A percentile compares a stretch with the other conserved stretches of the same genome.
Conservation (phyloP, 2,113 vertebrate genomes). For the Hystrix brachyura region DNA sequence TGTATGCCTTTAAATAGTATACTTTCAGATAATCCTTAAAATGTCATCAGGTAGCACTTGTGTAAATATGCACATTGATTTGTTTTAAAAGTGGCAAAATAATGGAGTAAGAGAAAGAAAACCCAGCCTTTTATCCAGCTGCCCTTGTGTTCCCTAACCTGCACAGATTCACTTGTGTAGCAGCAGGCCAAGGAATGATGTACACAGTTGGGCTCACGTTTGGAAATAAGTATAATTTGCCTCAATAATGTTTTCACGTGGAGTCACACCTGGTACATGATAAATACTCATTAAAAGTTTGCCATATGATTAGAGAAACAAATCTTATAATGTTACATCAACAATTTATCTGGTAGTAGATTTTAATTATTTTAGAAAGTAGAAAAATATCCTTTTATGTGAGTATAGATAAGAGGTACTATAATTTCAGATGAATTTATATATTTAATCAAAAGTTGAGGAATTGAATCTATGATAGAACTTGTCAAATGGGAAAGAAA, state of each 20-base stretch:
- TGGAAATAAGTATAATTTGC: slow-evolving; percentile 6
- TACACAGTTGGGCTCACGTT: background rate
- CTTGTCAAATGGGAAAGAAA: background rate
- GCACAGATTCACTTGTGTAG: background rate
- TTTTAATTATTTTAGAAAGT: slow-evolving; percentile 50
- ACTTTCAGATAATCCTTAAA: slow-evolving; percentile 20
- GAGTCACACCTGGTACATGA: background rate
- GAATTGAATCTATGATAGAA: background rate
- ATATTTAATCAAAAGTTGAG: slow-evolving; percentile 34
- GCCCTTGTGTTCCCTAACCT: background rate
- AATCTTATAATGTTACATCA: background rate
- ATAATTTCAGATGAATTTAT: background rate
- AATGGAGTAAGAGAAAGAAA: background rate
- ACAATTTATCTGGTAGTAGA: background rate
- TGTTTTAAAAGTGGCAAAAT: slow-evolving; percentile 42
- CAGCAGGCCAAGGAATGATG: background rate
- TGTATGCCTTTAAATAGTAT: slow-evolving; percentile 24
- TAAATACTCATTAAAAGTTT: background rate
- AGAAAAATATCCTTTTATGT: background rate
- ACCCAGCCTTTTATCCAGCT: background rate
- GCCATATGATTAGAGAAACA: slow-evolving; percentile 5
- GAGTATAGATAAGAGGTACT: background rate
- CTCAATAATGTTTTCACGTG: background rate
- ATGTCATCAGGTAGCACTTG: slow-evolving; percentile 8
- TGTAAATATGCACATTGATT: slow-evolving; percentile 21